Conservation (phyloP, 2,888 invertebrate genomes). For the Pachycephus smyrnensis region DNA sequence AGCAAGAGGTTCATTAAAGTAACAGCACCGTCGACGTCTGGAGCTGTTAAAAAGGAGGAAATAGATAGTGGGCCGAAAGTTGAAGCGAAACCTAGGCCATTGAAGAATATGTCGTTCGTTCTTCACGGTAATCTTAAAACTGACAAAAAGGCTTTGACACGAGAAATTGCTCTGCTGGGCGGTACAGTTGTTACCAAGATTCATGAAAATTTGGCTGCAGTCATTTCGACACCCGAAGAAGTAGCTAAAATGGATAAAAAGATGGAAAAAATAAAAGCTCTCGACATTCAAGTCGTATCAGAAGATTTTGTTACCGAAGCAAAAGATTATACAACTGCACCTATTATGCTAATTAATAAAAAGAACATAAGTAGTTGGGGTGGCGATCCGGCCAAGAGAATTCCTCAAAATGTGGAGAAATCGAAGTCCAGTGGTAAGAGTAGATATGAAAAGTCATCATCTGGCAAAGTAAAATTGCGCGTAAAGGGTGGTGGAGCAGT, state of each 20-base stretch:
- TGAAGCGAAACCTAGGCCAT: conserved; percentile 73
- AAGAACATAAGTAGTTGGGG: conserved; percentile 88
- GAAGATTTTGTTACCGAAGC: conserved; percentile 80
- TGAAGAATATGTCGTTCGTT: conserved; percentile 84
- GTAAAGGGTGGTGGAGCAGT: conserved; percentile 89
- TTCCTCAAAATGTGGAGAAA: conserved; percentile 71
- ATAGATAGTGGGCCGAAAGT: conserved; percentile 73
- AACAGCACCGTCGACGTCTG: conserved; percentile 66
- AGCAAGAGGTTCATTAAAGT: conserved; percentile 72
- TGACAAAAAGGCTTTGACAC: conserved; percentile 75
- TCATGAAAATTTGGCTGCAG: conserved; percentile 76
- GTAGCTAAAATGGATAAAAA: conserved; percentile 76
- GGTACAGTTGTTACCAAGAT: conserved; percentile 79
- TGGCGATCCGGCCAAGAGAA: conserved; percentile 72
- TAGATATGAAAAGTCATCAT: conserved; percentile 71
- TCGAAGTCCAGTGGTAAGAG: conserved; percentile 74
- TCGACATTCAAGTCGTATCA: conserved; percentile 85
- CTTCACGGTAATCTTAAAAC: conserved; percentile 72
- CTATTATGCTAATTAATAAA: conserved; percentile 76
- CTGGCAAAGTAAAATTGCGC: conserved; percentile 75
- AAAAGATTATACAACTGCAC: conserved; percentile 72
- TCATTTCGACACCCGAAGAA: conserved; percentile 79
- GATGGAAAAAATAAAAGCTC: conserved; percentile 75
- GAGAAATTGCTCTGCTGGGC: conserved; percentile 79
- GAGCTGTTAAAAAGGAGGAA: conserved; percentile 69